Percentiles rank a stretch among this genome's conserved stretches.
phyloP scores from a whole-genome alignment of 2,888 invertebrate genomes.

The Lathronympha strigana region DNA sequence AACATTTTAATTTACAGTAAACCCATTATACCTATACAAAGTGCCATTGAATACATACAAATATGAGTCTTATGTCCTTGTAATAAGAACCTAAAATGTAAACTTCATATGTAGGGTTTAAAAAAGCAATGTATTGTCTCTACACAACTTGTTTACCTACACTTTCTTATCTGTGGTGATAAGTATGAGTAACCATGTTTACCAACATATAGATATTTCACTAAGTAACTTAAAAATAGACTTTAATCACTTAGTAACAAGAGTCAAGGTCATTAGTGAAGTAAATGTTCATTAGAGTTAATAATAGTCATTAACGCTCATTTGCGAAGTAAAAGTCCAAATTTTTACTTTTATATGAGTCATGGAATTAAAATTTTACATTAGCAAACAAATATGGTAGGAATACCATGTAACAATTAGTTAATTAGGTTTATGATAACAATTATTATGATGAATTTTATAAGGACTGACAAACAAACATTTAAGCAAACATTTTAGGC shows the following conservation, averaged over 20 bases:
- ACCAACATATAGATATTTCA: conserved; percentile 11
- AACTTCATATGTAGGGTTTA: background rate
- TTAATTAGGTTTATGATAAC: background rate
- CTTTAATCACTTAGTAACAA: background rate
- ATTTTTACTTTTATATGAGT: conserved; percentile 6
- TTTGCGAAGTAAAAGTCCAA: conserved; percentile 8
- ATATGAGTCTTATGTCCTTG: background rate
- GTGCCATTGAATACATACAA: background rate
- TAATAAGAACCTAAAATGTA: background rate
- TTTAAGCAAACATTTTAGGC: too few relatives aligned
- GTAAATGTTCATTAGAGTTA: background rate
- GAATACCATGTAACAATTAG: background rate
- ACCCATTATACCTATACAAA: too few relatives aligned
- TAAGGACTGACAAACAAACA: too few relatives aligned
- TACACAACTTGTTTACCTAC: conserved; percentile 1
- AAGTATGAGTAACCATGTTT: background rate
- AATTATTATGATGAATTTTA: background rate
- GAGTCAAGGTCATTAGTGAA: conserved; percentile 9
- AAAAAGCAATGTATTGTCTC: background rate
- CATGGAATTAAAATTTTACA: background rate
- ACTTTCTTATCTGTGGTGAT: conserved; percentile 9
- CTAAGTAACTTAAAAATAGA: background rate
- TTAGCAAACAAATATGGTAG: background rate
- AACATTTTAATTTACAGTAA: too few relatives aligned
- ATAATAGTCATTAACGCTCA: conserved; percentile 1